Evolutionary conservation across 2,888 invertebrate genomes (phyloP).

Genomic region (Polydrusus cervinus): DNA sequence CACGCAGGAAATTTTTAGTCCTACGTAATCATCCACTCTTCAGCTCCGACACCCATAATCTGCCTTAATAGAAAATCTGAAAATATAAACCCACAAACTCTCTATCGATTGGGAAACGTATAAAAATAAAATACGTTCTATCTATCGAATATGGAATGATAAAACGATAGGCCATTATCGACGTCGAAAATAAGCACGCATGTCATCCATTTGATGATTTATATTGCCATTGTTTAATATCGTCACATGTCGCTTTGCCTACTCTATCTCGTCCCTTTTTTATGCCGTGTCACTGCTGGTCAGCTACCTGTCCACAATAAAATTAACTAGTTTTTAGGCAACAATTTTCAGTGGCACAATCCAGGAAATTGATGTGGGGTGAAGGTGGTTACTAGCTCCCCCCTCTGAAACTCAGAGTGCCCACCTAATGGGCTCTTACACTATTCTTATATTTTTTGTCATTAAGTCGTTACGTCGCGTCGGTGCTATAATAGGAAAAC

Average conservation of each 20-base stretch:
- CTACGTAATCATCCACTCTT: neutral
- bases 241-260: constrained; percentile 27
- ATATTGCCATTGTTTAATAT: constrained; percentile 41
- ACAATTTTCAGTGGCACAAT: neutral
- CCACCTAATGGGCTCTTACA: too few species aligned
- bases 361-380: too few species aligned
- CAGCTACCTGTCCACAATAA: constrained; percentile 26
- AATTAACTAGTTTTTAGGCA: neutral
- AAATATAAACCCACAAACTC: constrained; percentile 13
- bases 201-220: constrained; percentile 39
- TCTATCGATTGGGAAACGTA: constrained; percentile 5
- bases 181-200: constrained; percentile 34
- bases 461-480: too few species aligned
- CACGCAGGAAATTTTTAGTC: neutral
- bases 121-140: constrained; percentile 15
- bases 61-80: neutral
- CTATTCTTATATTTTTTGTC: too few species aligned
- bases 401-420: too few species aligned
- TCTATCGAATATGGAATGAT: constrained; percentile 19
- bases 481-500: too few species aligned
- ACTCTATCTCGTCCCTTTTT: constrained; percentile 25
- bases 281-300: constrained; percentile 5
- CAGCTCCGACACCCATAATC: neutral
- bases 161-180: constrained; percentile 37
- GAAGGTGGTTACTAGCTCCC: too few species aligned